Base-by-base conservation (phyloP, 2,888 invertebrate genomes). In the Hyposoter dolosus region DNA sequence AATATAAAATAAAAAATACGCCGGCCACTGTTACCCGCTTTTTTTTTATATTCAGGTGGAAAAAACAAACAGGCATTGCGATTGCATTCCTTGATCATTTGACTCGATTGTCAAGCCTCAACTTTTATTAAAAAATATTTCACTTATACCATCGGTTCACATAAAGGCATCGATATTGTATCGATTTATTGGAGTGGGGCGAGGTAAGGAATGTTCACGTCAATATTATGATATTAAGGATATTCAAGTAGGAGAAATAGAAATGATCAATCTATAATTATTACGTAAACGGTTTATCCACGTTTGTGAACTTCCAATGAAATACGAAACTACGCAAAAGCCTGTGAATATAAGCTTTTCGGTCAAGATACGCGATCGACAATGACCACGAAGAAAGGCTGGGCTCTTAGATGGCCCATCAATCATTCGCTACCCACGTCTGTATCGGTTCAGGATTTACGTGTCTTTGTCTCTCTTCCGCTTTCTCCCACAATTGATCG, bases 401-500 rank as follows among this genome's bases (percentile, higher is more conserved):
- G 50, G 56, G n/a, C 60, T 45, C 35, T 35, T 45, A 79, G 60
- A 71, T 35, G 45, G 68, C 40, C 68, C 74, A 83, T 83, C 83
- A 68, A 83, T 83, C 83, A 83, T 60, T 35, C 35, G 19, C 60
- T 47, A 17, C 45, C 60, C 60, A 79, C 28, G 74, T 19, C 81
- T 76, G 63, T 71, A 65, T 45, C 12, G 79, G 66, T 77, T 60
- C 66, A 10, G 72, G 50, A 65, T 77, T 84, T 84, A 77, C 66
- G 23, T 45, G 63, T 66, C 69, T 43, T 17, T 19, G 19, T 47
- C 66, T 40, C 50, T 23, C 35, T 68, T 43, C 15, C 56, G 32
- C 53, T 76, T 84, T 81, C 56, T 35, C 32, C 56, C 72, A 77
- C 66, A 77, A 77, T 71, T 66, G 71, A 71, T 71, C 65, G 71